Percentiles rank a stretch among this genome's conserved stretches.
These are phyloP conservation scores for Lepus townsendii DNA, from an alignment of 2,797 vertebrate genomes.

Conservation along the genomic window DNA sequence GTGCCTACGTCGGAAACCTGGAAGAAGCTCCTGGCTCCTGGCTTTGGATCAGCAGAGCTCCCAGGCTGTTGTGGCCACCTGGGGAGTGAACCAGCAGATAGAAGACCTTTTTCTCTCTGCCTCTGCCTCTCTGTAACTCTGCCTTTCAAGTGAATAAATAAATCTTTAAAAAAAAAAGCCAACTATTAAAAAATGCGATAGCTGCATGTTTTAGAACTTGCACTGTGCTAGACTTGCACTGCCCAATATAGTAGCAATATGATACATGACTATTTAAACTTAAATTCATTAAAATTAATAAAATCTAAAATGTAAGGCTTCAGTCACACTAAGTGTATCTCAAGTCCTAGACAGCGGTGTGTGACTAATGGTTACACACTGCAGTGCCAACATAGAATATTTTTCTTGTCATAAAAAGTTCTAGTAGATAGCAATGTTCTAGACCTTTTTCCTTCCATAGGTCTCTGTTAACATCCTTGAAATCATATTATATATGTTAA, in stretches of 20 bases:
- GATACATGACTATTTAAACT: conserved; percentile 22
- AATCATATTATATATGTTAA: neutral
- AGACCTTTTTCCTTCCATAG: neutral
- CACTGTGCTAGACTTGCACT: neutral
- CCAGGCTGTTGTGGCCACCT: no score
- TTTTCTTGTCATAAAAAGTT: neutral
- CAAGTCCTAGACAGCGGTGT: neutral
- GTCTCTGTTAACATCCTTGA: conserved; percentile 3
- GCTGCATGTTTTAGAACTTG: neutral
- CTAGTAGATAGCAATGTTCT: neutral
- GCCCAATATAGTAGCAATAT: neutral
- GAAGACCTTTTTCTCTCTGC: no score
- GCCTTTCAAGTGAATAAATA: no score
- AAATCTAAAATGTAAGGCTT: neutral
- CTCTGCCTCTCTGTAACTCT: no score
- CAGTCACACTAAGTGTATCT: neutral
- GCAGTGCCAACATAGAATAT: neutral
- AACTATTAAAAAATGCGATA: neutral
- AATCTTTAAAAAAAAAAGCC: no score
- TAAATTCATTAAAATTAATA: conserved; percentile 42
- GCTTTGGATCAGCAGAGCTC: no score
- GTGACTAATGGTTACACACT: neutral
- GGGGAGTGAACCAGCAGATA: no score
- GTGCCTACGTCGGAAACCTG: no score
- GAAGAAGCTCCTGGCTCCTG: no score